Evolutionary conservation across 2,113 vertebrate genomes (phyloP).

Genomic region (Aptenodytes forsteri): DNA sequence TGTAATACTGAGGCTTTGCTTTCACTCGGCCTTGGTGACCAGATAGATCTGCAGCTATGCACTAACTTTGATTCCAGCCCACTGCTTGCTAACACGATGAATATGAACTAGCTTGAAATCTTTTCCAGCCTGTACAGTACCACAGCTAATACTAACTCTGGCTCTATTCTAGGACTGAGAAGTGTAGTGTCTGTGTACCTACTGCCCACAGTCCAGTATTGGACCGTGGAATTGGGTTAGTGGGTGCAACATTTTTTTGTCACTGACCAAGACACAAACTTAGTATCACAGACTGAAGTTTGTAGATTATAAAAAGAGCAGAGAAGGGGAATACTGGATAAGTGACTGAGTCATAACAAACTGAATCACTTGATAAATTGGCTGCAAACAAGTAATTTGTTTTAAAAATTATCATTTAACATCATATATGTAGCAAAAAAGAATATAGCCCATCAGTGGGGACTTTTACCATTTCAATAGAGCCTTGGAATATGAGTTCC

Average conservation of each 20-base stretch:
- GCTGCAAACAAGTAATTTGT: not conserved
- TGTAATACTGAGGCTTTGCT: not conserved
- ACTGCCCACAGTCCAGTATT: not conserved
- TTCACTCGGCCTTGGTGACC: not conserved
- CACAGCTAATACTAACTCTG: not conserved
- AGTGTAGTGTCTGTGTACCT: not conserved
- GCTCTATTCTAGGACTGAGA: not conserved
- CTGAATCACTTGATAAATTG: not conserved
- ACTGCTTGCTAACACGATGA: not conserved
- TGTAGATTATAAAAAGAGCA: not conserved
- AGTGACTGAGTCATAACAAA: not conserved
- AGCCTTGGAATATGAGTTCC: not conserved
- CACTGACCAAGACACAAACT: not conserved
- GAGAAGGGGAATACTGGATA: not conserved
- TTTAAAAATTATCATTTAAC: not conserved
- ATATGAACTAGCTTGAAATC: fast-evolving
- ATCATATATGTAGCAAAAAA: not conserved
- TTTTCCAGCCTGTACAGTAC: too few relatives aligned
- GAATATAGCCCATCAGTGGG: not conserved
- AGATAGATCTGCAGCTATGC: not conserved
- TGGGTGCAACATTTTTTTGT: not conserved
- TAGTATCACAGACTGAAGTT: not conserved
- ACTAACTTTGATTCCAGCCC: not conserved
- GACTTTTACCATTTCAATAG: not conserved
- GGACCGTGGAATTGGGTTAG: fast-evolving